Evolutionary conservation across 2,888 invertebrate species (phyloP), one percentile per base, ranked within the genome.

Genomic region (Idaea biselata): DNA sequence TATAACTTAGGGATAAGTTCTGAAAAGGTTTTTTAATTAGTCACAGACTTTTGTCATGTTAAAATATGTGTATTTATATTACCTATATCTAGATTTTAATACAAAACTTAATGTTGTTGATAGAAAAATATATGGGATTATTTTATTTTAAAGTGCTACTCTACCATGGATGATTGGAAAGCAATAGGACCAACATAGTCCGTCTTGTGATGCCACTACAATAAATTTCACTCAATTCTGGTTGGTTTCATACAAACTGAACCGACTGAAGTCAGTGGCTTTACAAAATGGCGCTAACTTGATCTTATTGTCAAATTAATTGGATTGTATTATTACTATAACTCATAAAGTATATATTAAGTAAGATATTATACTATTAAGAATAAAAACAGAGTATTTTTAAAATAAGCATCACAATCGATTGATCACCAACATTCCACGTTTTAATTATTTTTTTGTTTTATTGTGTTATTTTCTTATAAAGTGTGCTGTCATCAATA

Each of bases 361-460:
- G 59, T 67, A 67, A 67, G 70, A 67, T 67, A 70, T 63, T 56
- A 69, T 66, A 69, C 61, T 68, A 68, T 62, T 68, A 67, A 58
- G 55, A 70, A 69, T 65, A 71, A 70, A 64, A 57, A 60, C 44
- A 73, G 70, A 82, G 74, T 84, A 84, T 82, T 84, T 83, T 80
- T 76, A 83, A 81, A 77, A 77, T 76, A 74, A 73, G 73, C 74
- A 81, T 83, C 82, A 82, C 80, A 78, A 76, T 60, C 62, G 63
- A 18, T 63, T 60, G 65, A 70, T 60, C 63, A 62, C 54, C 60
- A 56, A 68, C 72, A 72, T 72, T 72, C 72, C 72, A 70, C 64
- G 64, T 65, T 16, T 56, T 56, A 56, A 18, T 16, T 66, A 58
- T 67, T 67, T 59, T 55, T 62, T 60, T n/a, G n/a, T 18, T 60